Conservation (phyloP, 2,113 vertebrate species). For the Struthio camelus region DNA sequence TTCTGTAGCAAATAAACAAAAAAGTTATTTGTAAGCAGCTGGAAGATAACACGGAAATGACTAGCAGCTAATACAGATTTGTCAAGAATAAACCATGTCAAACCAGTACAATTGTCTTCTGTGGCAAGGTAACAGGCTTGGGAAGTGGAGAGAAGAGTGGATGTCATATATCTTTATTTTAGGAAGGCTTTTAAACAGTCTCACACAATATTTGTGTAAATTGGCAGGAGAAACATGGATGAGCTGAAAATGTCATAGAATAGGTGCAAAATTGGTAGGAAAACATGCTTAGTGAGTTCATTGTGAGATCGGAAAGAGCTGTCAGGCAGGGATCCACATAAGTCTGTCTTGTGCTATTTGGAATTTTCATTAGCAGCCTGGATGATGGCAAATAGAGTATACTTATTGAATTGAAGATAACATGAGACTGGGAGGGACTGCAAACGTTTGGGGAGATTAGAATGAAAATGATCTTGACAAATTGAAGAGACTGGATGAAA, state of each 20-base stretch:
- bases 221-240: not conserved
- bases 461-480: not conserved
- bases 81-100: not conserved
- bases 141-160: not conserved
- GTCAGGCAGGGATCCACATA: fast-evolving
- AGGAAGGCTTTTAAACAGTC: not conserved
- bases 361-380: not conserved
- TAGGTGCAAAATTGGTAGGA: not conserved
- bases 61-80: not conserved
- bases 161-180: not conserved
- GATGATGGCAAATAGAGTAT: not conserved
- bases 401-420: not conserved
- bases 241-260: not conserved
- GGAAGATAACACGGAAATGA: not conserved
- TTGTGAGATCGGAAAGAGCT: not conserved
- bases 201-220: not conserved
- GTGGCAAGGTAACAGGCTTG: not conserved
- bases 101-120: not conserved
- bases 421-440: not conserved
- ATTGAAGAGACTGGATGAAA: not conserved
- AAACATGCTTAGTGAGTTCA: not conserved
- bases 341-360: not conserved
- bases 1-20: not conserved
- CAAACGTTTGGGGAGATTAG: not conserved
- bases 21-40: not conserved